Conservation (phyloP, 1,140 invertebrate species). For the Belonocnema kinseyi region DNA sequence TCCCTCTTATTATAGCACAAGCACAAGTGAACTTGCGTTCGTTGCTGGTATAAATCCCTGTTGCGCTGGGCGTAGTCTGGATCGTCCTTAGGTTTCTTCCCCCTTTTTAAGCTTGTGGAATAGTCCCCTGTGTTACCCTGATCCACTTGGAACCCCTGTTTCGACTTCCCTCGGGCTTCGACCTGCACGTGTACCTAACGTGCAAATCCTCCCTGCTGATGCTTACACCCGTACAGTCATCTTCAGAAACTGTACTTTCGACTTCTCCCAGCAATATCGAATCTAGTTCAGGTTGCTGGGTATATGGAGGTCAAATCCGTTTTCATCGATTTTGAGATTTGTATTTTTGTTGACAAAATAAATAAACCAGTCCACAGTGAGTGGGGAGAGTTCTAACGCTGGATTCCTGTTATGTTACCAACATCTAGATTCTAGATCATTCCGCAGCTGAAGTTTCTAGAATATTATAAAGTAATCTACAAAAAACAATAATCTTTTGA, state of each 20-base stretch:
- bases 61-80: constrained; percentile 4
- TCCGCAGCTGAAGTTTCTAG: too few relatives aligned
- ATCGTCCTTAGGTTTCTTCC: constrained; percentile 25
- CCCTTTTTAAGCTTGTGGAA: constrained; percentile 10
- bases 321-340: too few relatives aligned
- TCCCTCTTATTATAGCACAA: background rate
- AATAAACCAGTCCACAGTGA: too few relatives aligned
- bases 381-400: too few relatives aligned
- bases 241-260: background rate
- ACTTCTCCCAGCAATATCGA: too few relatives aligned
- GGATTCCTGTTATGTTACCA: too few relatives aligned
- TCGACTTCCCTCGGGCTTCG: constrained; percentile 18
- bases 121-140: constrained; percentile 17
- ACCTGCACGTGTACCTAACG: constrained; percentile 16
- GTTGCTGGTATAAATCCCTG: constrained; percentile 28
- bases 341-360: too few relatives aligned
- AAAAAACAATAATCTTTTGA: too few relatives aligned
- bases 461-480: too few relatives aligned
- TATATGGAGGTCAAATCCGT: too few relatives aligned
- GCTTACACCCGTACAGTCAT: constrained; percentile 15
- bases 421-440: too few relatives aligned
- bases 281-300: too few relatives aligned
- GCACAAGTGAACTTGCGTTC: constrained; percentile 6
- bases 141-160: constrained; percentile 17
- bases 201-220: background rate